Evolutionary conservation across 2,888 invertebrate species (phyloP), one percentile per base, ranked within the genome.

Genomic region (Chloromyia formosa): DNA sequence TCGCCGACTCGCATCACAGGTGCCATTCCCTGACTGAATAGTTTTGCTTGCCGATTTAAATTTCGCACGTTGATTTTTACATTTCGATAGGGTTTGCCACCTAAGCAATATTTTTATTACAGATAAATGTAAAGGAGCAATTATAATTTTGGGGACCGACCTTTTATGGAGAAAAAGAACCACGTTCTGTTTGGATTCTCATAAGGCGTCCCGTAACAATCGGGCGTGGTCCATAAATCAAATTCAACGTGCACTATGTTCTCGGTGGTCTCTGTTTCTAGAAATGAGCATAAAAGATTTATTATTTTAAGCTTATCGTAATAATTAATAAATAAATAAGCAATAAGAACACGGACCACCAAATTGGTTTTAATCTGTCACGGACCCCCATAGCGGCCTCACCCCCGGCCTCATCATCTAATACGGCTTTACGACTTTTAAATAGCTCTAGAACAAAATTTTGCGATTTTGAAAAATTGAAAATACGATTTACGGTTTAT

Each of bases 101-200:
- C 87, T 87, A 78, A 45, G 79, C 4, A 77, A 74, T 76, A 61
- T 22, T 14, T 68, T 27, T n/a, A 58, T 58, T 73, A 4, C 14
- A 35, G 10, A 7, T 4, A 27, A 62, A 35, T 23, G 18, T 20
- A 58, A 35, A 27, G 14, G 7, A 14, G 23, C n/a, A 62, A 62
- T n/a, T 14, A 40, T 5, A 42, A 22, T 68, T 87, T 2, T 35
- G 7, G 27, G 7, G 2, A 35, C 27, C 2, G 7, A 86, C 91
- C 87, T 86, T 84, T 86, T 68, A 96, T 86, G 9, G 94, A 95
- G 85, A 96, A 96, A 84, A 94, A 92, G 86, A 96, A 96, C 96
- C 96, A 96, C 1, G 96, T 95, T 78, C 95, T 88, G 84, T 95
- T 95, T 69, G 91, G 92, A 88, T 95, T 96, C 84, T 95, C 94